Evolutionary conservation across 2,113 vertebrate genomes (phyloP).

Genomic region (Lepisosteus oculatus): DNA sequence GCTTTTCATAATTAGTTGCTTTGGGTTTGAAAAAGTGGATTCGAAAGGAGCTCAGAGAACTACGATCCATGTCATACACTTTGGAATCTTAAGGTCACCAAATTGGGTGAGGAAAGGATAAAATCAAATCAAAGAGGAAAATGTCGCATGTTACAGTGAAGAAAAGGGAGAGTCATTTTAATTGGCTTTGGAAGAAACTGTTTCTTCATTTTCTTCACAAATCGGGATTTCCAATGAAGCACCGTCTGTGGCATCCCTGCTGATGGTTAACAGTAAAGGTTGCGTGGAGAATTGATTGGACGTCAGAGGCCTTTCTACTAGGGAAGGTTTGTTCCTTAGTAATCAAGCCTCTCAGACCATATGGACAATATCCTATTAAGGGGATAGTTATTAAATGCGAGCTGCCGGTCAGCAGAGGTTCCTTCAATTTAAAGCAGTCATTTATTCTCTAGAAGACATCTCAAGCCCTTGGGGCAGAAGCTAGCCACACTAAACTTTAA

Average conservation of each 20-base stretch:
- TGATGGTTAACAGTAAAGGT: slow-evolving; percentile 50
- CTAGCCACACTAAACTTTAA: neutral
- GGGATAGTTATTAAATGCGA: slow-evolving; percentile 31
- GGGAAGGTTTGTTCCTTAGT: slow-evolving; percentile 41
- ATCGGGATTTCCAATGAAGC: neutral
- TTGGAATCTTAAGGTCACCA: too few relatives aligned
- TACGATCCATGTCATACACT: too few relatives aligned
- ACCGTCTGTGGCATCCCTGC: slow-evolving; percentile 40
- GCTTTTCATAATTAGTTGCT: too few relatives aligned
- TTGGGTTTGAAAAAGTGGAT: too few relatives aligned
- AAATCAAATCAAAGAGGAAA: too few relatives aligned
- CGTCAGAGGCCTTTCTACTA: slow-evolving; percentile 37
- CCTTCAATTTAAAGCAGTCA: slow-evolving; percentile 23
- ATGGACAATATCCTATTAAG: slow-evolving; percentile 40
- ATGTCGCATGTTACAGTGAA: too few relatives aligned
- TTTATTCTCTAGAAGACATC: slow-evolving; percentile 29
- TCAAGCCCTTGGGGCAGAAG: neutral
- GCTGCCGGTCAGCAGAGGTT: slow-evolving; percentile 30
- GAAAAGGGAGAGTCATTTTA: too few relatives aligned
- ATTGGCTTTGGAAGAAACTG: neutral
- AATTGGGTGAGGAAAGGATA: too few relatives aligned
- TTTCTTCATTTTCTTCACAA: neutral
- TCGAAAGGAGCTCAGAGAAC: too few relatives aligned
- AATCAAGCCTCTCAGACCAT: slow-evolving; percentile 25
- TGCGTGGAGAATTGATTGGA: slow-evolving; percentile 51